Evolutionary conservation across 2,113 vertebrate genomes (phyloP).

Genomic region (Onychorhynchus coronatus): DNA sequence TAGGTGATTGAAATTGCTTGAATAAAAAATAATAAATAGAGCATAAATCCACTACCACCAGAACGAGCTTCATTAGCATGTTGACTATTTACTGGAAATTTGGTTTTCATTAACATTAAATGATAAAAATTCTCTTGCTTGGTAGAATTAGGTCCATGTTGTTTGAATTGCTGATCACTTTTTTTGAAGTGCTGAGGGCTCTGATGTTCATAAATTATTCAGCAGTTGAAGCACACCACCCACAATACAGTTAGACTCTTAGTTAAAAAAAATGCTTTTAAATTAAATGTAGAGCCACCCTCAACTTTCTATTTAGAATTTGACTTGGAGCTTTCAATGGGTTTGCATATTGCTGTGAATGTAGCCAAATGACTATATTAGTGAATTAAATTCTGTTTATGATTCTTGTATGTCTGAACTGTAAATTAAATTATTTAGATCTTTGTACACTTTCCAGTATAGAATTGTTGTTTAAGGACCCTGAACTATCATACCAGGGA

Average conservation of each 20-base stretch:
- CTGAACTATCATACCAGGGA: not conserved
- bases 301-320: constrained; percentile 48
- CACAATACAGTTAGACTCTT: constrained; percentile 1
- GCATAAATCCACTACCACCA: constrained; percentile 1
- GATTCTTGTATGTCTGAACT: not conserved
- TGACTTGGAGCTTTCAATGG: constrained; percentile 40
- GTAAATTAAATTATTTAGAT: not conserved
- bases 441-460: not conserved
- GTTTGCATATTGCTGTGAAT: constrained; percentile 35
- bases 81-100: constrained; percentile 22
- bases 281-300: constrained; percentile 45
- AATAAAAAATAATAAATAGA: constrained; percentile 38
- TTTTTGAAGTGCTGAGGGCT: not conserved
- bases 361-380: constrained; percentile 24
- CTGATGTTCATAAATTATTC: not conserved
- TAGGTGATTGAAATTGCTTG: constrained; percentile 14
- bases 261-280: constrained; percentile 34
- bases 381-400: constrained; percentile 48
- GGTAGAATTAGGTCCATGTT: not conserved
- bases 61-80: constrained; percentile 38
- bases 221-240: not conserved
- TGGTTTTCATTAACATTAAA: constrained; percentile 58
- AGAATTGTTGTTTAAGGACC: not conserved
- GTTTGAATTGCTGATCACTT: not conserved
- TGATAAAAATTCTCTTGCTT: constrained; percentile 27